Percentiles rank a stretch among this genome's conserved stretches.
Evolutionary conservation across 2,113 vertebrate genomes (phyloP).

Genomic region (Choloepus hoffmanni): DNA sequence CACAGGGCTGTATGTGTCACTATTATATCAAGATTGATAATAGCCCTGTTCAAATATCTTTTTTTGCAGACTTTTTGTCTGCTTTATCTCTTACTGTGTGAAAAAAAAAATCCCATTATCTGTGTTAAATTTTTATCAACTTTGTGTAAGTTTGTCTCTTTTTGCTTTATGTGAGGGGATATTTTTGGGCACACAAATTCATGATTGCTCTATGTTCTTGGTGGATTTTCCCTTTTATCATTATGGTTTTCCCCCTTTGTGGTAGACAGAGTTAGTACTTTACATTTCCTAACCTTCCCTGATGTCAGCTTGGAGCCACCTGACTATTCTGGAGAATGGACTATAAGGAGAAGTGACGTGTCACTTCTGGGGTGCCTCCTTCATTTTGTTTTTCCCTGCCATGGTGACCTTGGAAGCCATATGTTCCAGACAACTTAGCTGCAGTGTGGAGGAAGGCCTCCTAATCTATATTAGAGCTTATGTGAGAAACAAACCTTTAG

Average conservation of each 20-base stretch:
- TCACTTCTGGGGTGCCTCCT: not conserved
- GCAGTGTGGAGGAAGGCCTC: not conserved
- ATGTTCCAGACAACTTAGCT: not conserved
- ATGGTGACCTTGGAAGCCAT: not conserved
- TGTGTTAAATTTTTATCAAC: not conserved
- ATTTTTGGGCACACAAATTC: not conserved
- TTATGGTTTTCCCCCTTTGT: not conserved
- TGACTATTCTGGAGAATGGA: not conserved
- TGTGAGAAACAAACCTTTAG: not conserved
- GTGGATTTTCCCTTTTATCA: not conserved
- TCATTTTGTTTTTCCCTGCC: not conserved
- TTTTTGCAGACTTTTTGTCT: conserved; percentile 37
- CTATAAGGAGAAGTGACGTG: not conserved
- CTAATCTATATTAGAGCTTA: not conserved
- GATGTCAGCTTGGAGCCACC: not conserved
- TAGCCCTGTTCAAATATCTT: not conserved
- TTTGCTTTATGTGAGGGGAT: not conserved
- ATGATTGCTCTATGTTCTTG: not conserved
- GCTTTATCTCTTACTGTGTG: not conserved
- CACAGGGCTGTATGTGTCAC: not conserved
- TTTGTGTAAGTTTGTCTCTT: not conserved
- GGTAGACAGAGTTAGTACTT: not conserved
- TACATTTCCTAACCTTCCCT: not conserved
- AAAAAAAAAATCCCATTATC: not conserved
- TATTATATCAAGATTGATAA: not conserved